A percentile compares a stretch with the other conserved stretches of the same genome.
Evolutionary conservation across 2,888 invertebrate genomes (phyloP).

Genomic region (Platypus cylindrus): DNA sequence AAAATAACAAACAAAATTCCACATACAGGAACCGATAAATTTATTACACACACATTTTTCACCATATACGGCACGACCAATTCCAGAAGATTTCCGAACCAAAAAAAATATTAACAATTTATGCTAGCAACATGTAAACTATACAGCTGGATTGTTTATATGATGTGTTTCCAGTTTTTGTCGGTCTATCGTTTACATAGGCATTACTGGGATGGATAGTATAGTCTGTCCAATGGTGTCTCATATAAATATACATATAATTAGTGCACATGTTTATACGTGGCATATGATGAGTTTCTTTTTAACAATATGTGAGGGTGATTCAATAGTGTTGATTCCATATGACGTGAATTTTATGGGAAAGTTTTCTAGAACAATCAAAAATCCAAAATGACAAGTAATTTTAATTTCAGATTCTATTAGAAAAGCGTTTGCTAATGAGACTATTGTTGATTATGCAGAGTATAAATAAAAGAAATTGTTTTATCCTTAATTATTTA

Average conservation of each 20-base stretch:
- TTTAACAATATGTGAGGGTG: slow-evolving; percentile 13
- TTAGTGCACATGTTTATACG: slow-evolving; percentile 12
- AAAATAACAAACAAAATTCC: slow-evolving; percentile 14
- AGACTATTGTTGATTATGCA: too few species aligned
- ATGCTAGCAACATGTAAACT: slow-evolving; percentile 12
- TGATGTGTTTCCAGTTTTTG: slow-evolving; percentile 14
- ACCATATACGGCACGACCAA: slow-evolving; percentile 15
- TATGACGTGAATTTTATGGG: slow-evolving; percentile 2
- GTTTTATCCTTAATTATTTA: too few species aligned
- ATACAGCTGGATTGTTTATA: slow-evolving; percentile 15
- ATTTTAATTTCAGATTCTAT: too few species aligned
- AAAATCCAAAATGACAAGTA: too few species aligned
- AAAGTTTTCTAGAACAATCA: too few species aligned
- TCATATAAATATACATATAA: slow-evolving; percentile 15
- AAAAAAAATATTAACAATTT: slow-evolving; percentile 7
- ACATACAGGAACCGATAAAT: slow-evolving; percentile 8
- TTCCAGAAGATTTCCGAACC: too few species aligned
- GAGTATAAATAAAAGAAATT: too few species aligned
- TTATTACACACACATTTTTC: slow-evolving; percentile 15
- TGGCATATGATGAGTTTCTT: slow-evolving; percentile 12
- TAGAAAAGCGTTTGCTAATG: too few species aligned
- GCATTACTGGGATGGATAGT: too few species aligned
- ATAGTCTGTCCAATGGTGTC: slow-evolving; percentile 14
- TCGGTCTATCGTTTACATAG: slow-evolving; percentile 14
- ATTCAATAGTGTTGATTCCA: slow-evolving; percentile 5